These are phyloP conservation scores for Tiaroga cobitis DNA, from an alignment of 2,797 vertebrate genomes.

Conservation along the genomic window DNA sequence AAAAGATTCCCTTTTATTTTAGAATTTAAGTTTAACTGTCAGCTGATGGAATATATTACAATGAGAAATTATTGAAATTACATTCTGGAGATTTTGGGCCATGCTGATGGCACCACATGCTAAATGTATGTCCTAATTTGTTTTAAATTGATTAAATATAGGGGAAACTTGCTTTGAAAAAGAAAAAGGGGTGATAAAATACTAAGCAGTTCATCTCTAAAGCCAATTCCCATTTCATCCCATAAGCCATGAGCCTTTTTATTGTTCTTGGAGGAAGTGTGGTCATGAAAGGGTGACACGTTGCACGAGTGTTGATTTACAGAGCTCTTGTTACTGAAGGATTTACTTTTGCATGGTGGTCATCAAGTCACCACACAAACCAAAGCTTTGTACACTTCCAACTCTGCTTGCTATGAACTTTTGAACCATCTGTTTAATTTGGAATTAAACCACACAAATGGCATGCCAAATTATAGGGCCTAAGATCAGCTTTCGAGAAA, in stretches of 20 bases:
- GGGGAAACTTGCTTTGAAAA: neutral
- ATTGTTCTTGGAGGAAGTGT: constrained; percentile 31
- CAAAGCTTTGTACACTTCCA: constrained; percentile 26
- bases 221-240: constrained; percentile 1
- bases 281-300: neutral
- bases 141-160: neutral
- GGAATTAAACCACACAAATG: constrained; percentile 8
- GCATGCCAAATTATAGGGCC: neutral
- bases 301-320: constrained; percentile 12
- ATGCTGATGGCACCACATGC: neutral
- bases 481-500: neutral
- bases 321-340: constrained; percentile 17
- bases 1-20: neutral
- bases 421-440: constrained; percentile 4
- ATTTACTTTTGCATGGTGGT: constrained; percentile 13
- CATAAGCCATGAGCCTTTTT: constrained; percentile 5
- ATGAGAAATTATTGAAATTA: neutral
- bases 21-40: neutral
- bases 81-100: neutral
- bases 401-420: constrained; percentile 13
- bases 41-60: neutral
- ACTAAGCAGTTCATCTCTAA: constrained; percentile 1
- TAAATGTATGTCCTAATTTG: neutral
- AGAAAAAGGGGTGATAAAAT: neutral
- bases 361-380: neutral